Percentiles rank a stretch among this genome's conserved stretches.
Evolutionary conservation across 2,113 vertebrate species (phyloP).

Genomic region (Ardeotis arabs): DNA sequence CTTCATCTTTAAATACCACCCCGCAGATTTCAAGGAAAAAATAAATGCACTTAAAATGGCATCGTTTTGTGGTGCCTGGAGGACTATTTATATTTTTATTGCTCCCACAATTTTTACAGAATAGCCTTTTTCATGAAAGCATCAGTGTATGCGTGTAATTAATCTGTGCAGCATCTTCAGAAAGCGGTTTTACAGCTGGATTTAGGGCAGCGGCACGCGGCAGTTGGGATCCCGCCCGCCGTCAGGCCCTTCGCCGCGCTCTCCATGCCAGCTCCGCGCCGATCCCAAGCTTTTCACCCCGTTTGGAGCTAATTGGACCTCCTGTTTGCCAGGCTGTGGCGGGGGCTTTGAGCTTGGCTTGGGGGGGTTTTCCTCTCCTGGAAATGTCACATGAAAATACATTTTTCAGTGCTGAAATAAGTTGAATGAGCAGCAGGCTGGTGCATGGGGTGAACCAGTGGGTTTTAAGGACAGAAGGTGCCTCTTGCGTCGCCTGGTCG

Average conservation of each 20-base stretch:
- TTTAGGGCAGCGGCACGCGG: neutral
- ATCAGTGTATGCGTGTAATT: neutral
- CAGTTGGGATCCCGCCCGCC: neutral
- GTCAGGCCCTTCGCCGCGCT: rapidly evolving
- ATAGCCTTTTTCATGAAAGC: neutral
- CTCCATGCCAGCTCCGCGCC: rapidly evolving
- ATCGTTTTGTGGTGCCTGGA: neutral
- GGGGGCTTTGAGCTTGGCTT: neutral
- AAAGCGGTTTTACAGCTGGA: neutral
- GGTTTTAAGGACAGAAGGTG: neutral
- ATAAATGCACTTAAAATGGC: conserved; percentile 17
- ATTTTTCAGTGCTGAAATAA: neutral
- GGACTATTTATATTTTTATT: conserved; percentile 28
- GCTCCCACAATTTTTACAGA: neutral
- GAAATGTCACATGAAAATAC: neutral
- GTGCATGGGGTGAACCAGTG: rapidly evolving
- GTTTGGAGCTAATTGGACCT: rapidly evolving
- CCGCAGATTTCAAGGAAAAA: neutral
- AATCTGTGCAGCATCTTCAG: neutral
- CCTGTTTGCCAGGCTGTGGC: neutral
- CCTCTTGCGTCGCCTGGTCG: rapidly evolving
- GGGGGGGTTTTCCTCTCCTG: neutral
- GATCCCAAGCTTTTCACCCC: neutral
- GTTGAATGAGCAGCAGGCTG: rapidly evolving
- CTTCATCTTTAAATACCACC: conserved; percentile 46